Conservation (phyloP, 2,797 vertebrate genomes). For the Hephaestus fuliginosus region DNA sequence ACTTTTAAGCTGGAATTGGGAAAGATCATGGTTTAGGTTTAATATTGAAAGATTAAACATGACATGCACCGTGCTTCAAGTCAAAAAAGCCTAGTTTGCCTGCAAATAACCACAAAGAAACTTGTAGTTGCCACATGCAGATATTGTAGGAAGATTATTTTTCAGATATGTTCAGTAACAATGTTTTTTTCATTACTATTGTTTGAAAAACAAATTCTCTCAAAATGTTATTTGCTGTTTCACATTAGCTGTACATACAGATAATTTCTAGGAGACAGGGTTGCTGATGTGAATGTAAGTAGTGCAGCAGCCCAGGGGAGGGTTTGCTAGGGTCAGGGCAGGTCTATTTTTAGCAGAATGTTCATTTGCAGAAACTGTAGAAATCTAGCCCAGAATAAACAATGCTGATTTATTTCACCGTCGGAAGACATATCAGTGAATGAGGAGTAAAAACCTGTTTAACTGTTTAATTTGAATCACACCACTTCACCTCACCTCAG, state of each 20-base stretch:
- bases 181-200: background rate
- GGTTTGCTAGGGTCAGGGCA: background rate
- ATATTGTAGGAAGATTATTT: background rate
- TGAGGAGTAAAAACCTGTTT: background rate
- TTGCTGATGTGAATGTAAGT: background rate
- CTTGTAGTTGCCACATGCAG: background rate
- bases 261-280: background rate
- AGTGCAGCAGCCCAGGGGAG: background rate
- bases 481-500: too few species aligned
- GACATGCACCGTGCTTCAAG: background rate
- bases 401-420: background rate
- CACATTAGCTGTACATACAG: background rate
- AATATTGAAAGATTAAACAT: background rate
- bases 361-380: background rate
- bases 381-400: background rate
- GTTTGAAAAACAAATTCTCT: background rate
- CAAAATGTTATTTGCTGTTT: background rate
- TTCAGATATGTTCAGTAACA: background rate
- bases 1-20: background rate
- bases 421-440: background rate
- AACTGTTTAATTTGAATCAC: too few species aligned
- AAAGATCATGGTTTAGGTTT: background rate
- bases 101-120: background rate
- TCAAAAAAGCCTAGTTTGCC: background rate
- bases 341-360: slow-evolving; percentile 9